Conservation (phyloP, 1,140 invertebrate genomes). For the Vollenhovia emeryi region DNA sequence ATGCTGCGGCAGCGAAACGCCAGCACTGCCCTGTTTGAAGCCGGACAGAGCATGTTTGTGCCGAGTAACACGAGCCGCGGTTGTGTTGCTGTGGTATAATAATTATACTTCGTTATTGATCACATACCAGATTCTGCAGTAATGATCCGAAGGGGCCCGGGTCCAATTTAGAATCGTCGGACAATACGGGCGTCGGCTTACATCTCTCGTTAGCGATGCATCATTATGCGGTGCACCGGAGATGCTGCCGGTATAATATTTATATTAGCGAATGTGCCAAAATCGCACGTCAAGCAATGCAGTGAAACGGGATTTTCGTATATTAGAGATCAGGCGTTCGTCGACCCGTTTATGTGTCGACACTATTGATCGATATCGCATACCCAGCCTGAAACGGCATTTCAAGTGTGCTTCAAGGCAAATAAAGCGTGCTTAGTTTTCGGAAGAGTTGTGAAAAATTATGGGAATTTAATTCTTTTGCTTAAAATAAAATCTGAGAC, state of each 20-base stretch:
- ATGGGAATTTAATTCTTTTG: background rate
- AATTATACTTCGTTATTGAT: constrained; percentile 65
- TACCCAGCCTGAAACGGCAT: background rate
- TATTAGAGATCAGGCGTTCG: background rate
- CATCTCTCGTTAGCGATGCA: constrained; percentile 55
- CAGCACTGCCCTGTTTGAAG: constrained; percentile 31
- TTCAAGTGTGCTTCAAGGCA: too few relatives aligned
- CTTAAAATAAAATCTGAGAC: background rate
- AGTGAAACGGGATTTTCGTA: background rate
- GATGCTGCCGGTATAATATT: constrained; percentile 15
- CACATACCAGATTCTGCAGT: constrained; percentile 22
- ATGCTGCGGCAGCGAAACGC: constrained; percentile 9
- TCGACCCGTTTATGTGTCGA: background rate
- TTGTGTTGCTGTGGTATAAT: constrained; percentile 61
- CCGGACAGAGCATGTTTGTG: constrained; percentile 18
- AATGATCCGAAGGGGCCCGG: constrained; percentile 18
- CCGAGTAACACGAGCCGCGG: constrained; percentile 25
- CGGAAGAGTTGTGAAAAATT: background rate
- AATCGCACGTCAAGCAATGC: background rate
- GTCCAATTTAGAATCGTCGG: constrained; percentile 36
- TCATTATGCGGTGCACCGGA: constrained; percentile 22
- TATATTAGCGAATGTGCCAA: background rate
- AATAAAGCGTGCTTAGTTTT: background rate
- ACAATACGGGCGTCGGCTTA: constrained; percentile 35
- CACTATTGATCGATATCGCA: background rate